These are phyloP conservation scores for Atethmia centrago DNA, from an alignment of 2,888 invertebrate genomes.

Conservation along the genomic window DNA sequence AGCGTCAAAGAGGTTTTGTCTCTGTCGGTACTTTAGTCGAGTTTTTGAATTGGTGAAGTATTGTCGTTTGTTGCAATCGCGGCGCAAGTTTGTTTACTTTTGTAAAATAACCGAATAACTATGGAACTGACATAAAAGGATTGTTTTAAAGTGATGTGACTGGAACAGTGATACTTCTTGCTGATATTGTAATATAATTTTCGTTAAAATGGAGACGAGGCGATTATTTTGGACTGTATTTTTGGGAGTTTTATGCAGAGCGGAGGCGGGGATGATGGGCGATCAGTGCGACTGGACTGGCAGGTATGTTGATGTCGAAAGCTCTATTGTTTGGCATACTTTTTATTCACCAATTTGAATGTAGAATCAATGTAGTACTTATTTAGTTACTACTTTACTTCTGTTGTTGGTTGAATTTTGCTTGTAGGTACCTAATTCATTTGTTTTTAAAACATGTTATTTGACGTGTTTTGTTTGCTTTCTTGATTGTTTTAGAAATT, in stretches of 20 bases:
- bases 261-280: constrained; percentile 91
- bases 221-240: constrained; percentile 84
- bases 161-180: constrained; percentile 56
- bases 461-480: not conserved
- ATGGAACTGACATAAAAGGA: constrained; percentile 63
- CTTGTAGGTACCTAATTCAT: not conserved
- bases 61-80: constrained; percentile 64
- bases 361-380: constrained; percentile 33
- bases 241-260: constrained; percentile 82
- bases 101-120: constrained; percentile 55
- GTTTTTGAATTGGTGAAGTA: constrained; percentile 68
- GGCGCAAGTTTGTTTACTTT: constrained; percentile 76
- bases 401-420: constrained; percentile 27
- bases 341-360: constrained; percentile 58
- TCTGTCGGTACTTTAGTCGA: constrained; percentile 72
- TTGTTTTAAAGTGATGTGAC: constrained; percentile 75
- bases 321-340: constrained; percentile 70
- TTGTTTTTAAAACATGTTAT: constrained; percentile 1
- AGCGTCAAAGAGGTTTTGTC: constrained; percentile 51
- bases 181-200: constrained; percentile 63
- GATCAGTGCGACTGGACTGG: constrained; percentile 93
- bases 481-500: not conserved
- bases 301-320: constrained; percentile 89
- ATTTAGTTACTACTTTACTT: constrained; percentile 40
- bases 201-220: constrained; percentile 77